Evolutionary conservation across 2,797 vertebrate genomes (phyloP), one percentile per base, ranked within the genome.

Genomic region (Kryptolebias ocellatus): DNA sequence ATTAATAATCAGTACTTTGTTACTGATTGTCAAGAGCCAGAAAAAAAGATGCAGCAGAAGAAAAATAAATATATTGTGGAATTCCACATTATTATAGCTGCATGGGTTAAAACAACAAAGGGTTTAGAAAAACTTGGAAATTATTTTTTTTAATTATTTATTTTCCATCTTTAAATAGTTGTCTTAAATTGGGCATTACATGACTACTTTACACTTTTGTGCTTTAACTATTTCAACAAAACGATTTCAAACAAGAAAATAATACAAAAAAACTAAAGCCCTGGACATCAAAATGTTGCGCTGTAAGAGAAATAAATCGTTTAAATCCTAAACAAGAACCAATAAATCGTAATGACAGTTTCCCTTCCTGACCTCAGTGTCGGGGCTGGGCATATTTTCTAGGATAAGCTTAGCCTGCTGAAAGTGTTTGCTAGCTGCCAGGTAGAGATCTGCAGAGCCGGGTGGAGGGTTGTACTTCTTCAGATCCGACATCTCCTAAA

Each of bases 341-440:
- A n/a, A n/a, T n/a, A n/a, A n/a, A n/a, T n/a, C n/a, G n/a, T 37
- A 60, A 12, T 16, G 24, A 44, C 5, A 16, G 44, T 15, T 53
- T 64, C 37, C 18, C n/a, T 46, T 75, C 42, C 93, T 94, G 71
- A 98, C 98, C 96, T 99, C 98, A 0, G 94, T 92, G 80, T 99
- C 98, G 46, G 96, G 95, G 81, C 94, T 96, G 1, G 95, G 93
- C 65, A 99, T 94, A 78, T 98, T 99, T 90, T 99, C 98, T 89
- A 99, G 82, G 87, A 99, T 99, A 90, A 99, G 96, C 87, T 96
- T 99, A 60, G 98, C 96, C 87, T 99, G 98, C 85, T 99, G 98
- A 90, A 99, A 99, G 87, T 99, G 97, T 93, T 99, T 99, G 85
- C 98, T 99, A 79, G 98, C 97, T 24, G 98, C 97, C 93, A 98